A percentile compares a stretch with the other conserved stretches of the same genome.
Conservation (phyloP, 2,888 invertebrate species). For the Heliconius sara region DNA sequence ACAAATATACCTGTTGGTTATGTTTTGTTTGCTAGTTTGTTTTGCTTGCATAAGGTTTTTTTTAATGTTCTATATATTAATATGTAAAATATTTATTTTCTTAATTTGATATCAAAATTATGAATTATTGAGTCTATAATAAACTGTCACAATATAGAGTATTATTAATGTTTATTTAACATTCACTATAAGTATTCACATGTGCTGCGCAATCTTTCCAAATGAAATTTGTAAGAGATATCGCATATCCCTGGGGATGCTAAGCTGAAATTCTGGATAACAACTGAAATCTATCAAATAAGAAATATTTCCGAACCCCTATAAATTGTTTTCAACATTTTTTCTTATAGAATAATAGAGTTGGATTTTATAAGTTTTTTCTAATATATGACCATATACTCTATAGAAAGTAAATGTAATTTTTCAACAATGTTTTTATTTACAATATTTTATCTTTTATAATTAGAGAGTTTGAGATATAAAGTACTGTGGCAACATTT, state of each 20-base stretch:
- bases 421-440: no score
- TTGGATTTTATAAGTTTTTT: background rate
- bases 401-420: background rate
- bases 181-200: background rate
- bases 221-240: background rate
- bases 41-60: no score
- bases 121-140: background rate
- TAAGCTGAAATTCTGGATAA: background rate
- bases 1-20: no score
- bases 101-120: background rate
- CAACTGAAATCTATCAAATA: background rate
- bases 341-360: background rate
- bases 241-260: background rate
- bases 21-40: no score
- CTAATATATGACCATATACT: background rate
- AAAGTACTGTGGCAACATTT: no score
- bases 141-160: background rate
- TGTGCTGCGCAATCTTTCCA: background rate
- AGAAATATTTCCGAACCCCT: background rate
- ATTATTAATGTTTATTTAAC: background rate
- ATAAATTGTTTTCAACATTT: background rate
- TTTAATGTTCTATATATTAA: no score
- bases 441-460: no score
- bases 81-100: background rate
- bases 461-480: no score